These are phyloP conservation scores for Clepsis dumicolana DNA, from an alignment of 2,888 invertebrate species.

Conservation along the genomic window DNA sequence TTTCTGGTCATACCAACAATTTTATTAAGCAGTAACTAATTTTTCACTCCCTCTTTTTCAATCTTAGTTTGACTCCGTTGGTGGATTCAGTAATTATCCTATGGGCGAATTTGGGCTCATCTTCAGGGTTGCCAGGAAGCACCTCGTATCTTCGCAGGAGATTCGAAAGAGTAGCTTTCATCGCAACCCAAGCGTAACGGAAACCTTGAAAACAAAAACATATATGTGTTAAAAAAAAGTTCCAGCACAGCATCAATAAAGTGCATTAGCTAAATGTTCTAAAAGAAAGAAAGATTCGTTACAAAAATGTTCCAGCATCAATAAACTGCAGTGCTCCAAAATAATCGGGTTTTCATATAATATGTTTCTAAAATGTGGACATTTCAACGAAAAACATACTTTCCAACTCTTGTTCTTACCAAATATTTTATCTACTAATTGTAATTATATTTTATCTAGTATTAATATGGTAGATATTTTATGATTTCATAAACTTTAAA, in stretches of 20 bases:
- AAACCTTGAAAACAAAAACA: slow-evolving; percentile 49
- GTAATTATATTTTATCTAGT: too few species aligned
- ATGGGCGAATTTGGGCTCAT: slow-evolving; percentile 55
- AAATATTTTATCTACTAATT: neutral
- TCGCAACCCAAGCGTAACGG: slow-evolving; percentile 56
- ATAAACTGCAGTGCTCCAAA: too few species aligned
- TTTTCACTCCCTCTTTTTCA: slow-evolving; percentile 48
- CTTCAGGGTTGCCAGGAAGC: slow-evolving; percentile 47
- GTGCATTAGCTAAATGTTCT: too few species aligned
- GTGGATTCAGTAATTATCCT: slow-evolving; percentile 57
- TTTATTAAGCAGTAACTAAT: slow-evolving; percentile 3
- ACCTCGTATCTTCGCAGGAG: slow-evolving; percentile 56
- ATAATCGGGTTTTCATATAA: too few species aligned
- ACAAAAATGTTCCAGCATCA: neutral
- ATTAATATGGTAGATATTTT: neutral
- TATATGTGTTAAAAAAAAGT: neutral
- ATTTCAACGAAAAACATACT: neutral
- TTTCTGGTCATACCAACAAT: slow-evolving; percentile 25
- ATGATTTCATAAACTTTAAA: neutral
- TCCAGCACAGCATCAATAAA: neutral
- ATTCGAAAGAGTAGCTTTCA: slow-evolving; percentile 58
- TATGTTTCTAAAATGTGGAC: too few species aligned
- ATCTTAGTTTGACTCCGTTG: slow-evolving; percentile 55
- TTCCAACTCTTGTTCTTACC: neutral
- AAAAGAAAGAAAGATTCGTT: slow-evolving; percentile 13